Base-by-base conservation (phyloP, 2,797 vertebrate genomes). In the Eptatretus atami region DNA sequence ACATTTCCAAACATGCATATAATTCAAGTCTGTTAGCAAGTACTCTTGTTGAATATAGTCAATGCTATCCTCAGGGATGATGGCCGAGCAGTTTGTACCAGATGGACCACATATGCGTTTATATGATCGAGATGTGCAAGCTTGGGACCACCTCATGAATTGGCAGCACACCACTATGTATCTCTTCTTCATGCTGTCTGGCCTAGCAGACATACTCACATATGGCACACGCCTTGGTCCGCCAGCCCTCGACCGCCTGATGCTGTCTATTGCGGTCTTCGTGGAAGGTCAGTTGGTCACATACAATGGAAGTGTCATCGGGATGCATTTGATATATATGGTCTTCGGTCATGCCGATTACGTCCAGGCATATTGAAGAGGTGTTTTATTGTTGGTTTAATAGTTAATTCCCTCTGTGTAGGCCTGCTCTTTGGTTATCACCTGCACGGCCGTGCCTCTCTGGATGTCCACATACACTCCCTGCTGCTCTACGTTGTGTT, bases 121-220 rank as follows among this genome's bases (percentile, higher is more conserved):
- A 66, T 86, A 84, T 25, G 71, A 86, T 71, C 76, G 76, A 0
- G 69, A 77, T 57, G 77, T 78, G 69, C 75, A 82, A 63, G 81
- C 78, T 53, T 92, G 86, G 86, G 70, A 80, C 12, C 69, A 77
- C 53, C 68, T 92, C 68, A 79, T 81, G 74, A 81, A 80, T 73
- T 95, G 86, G 84, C 92, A 98, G 63, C 92, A 96, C 9, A 71
- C 76, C 67, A 92, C 83, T 68, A 86, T 95, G 80, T 98, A 98
- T 69, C 73, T 93, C 67, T 96, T 95, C 74, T 86, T 84, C 8
- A 79, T 78, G 53, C 72, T 96, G 68, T 69, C 79, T 1, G 85
- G 77, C 1, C 67, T 78, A 6, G 75, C 78, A 31, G 75, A 79
- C 12, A 76, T 93, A 13, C 70, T 83, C 63, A 71, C 82, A 10